Evolutionary conservation across 2,888 invertebrate genomes (phyloP), one percentile per base, ranked within the genome.

Genomic region (Pandemis heparana): DNA sequence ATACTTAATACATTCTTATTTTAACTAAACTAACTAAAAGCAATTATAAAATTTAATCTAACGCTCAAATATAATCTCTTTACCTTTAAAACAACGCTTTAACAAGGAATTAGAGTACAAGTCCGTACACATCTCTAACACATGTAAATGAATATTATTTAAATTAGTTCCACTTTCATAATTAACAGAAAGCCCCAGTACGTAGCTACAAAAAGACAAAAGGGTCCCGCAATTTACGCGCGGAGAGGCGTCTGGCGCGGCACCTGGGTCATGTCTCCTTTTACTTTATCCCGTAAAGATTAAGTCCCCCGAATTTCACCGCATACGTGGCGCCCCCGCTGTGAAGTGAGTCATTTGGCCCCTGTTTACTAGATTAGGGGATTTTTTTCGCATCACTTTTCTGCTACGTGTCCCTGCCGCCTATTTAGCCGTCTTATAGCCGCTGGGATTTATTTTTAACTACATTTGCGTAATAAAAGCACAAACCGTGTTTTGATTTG

Each of bases 301-400:
- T 94, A 93, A 93, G 94, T 94, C 89, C 90, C 91, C 89, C 83
- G 85, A 89, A 90, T 88, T 87, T 88, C 83, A 84, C 83, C 87
- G 85, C 85, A 89, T 85, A 87, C 89, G 87, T 87, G 87, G 88
- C 87, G 82, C 88, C 88, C 90, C 92, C 87, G 87, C 87, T 83
- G 89, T 86, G 90, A 89, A 93, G 92, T 94, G 92, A 94, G 92
- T 92, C 93, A 93, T 94, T 94, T 92, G 89, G 88, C 89, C 91
- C 90, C 91, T 92, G 94, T 93, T 94, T 94, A 93, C 92, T 91
- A 92, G 92, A 94, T 93, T 94, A 92, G 89, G 92, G 92, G 91
- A 89, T 93, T 93, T 91, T 88, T 86, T 93, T 92, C 91, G 91
- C 87, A 89, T 87, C 89, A 85, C 91, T 89, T 91, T 89, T 91